Base-by-base conservation (phyloP, 2,888 invertebrate species). In the Listrodromus nycthemerus region DNA sequence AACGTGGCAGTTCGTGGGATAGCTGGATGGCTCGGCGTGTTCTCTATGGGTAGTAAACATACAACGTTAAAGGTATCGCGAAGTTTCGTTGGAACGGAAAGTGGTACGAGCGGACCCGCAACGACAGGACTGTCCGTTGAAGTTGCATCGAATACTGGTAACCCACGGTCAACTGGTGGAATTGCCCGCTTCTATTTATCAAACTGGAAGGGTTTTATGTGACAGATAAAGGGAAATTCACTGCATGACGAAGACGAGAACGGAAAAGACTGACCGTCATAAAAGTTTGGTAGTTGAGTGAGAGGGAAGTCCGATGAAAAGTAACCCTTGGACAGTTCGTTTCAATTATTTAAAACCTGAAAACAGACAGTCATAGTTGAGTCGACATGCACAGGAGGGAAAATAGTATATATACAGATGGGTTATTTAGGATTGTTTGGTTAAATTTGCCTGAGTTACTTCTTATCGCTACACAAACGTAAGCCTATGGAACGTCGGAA, bases 1-100 rank as follows among this genome's bases (percentile, higher is more conserved):
- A 69, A 74, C 63, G 19, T 73, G 66, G n/a, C 66, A 52, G 80
- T 69, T 80, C 45, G 50, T 74, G 67, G 61, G 74, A 67, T 82
- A 78, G 30, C 52, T 63, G 21, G 50, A 61, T 63, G 24, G 78
- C 21, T 45, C 8, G 13, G 41, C 16, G 66, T 5, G 33, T 55
- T 37, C 24, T 63, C 19, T 41, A 50, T 37, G 69, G n/a, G 45
- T 61, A 24, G 24, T 10, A 73, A 45, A n/a, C 30, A 24, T 16
- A 16, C 41, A 73, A 66, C 63, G 61, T 80, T 48, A 45, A 45
- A 80, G 19, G 75, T 63, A 63, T 76, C 33, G 27, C 52, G 30
- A 76, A 76, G 48, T 65, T 83, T 61, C 37, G 4, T 50, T 21
- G 16, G 19, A 13, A 65, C 80, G 27, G 45, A 41, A 66, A 76